Conservation (phyloP, 2,888 invertebrate species). For the Silvanus unidentatus region DNA sequence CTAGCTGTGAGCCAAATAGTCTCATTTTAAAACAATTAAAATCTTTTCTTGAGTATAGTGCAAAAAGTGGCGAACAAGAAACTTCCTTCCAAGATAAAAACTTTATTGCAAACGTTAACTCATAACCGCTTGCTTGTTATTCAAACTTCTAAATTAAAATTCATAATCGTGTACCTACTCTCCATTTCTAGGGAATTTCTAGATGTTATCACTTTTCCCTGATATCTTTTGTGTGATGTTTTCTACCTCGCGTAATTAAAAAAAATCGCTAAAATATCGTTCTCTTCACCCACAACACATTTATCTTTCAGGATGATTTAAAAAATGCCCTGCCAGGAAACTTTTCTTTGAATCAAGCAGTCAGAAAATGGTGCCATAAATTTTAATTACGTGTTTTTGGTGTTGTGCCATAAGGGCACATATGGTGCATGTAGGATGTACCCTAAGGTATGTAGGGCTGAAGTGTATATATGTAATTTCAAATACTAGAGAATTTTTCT, state of each 20-base stretch:
- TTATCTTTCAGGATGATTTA: too few relatives aligned
- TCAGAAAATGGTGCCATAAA: too few relatives aligned
- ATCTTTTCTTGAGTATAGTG: slow-evolving; percentile 9
- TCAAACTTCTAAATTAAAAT: slow-evolving; percentile 24
- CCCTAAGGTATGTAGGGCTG: too few relatives aligned
- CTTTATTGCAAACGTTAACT: slow-evolving; percentile 20
- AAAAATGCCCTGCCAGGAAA: too few relatives aligned
- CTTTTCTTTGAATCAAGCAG: too few relatives aligned
- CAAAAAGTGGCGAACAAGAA: slow-evolving; percentile 13
- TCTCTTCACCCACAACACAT: too few relatives aligned
- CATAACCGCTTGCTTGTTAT: slow-evolving; percentile 18
- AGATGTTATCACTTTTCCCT: slow-evolving; percentile 15
- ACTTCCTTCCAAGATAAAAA: slow-evolving; percentile 20
- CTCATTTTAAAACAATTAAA: slow-evolving; percentile 16
- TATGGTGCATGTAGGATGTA: too few relatives aligned
- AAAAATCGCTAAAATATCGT: neutral
- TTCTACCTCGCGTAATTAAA: slow-evolving; percentile 4
- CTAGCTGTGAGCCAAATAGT: slow-evolving; percentile 2
- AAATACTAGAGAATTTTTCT: too few relatives aligned
- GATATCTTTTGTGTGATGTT: slow-evolving; percentile 5
- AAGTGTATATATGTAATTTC: too few relatives aligned
- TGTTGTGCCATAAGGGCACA: too few relatives aligned
- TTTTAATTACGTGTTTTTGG: too few relatives aligned
- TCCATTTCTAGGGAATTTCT: slow-evolving; percentile 15
- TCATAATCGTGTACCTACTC: slow-evolving; percentile 21